Evolutionary conservation across 2,797 vertebrate species (phyloP), one percentile per base, ranked within the genome.

Genomic region (Phyllotis vaccarum): DNA sequence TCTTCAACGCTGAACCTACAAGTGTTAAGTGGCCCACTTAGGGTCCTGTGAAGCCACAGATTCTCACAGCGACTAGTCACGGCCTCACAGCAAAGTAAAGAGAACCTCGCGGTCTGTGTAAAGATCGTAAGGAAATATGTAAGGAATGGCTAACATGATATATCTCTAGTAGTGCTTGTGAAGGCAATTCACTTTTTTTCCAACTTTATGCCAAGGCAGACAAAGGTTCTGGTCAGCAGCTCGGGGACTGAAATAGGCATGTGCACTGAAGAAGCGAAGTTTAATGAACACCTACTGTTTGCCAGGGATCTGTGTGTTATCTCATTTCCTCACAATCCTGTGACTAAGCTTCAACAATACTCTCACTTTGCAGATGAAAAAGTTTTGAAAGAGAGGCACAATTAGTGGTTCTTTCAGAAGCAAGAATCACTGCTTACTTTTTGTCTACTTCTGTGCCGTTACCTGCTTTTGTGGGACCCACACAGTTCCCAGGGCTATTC

Each of bases 271-370:
- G 49, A 95, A 60, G 81, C 68, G 75, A 72, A 5, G 68, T 90
- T 94, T 70, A 68, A 27, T 43, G 88, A 70, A 24, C 49, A 49
- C 81, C 85, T 93, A 89, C 0, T 19, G 29, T 75, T 89, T 78
- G 68, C 83, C 62, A 89, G 81, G 68, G 54, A 64, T 58, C 68
- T 90, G 81, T 24, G 46, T 34, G 52, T 92, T 86, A 89, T 66
- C 90, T 92, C 79, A 54, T 72, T 90, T 79, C 80, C 78, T 86
- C 90, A 93, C 85, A 89, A 43, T 40, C 90, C 37, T 72, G 2
- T 56, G 91, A 74, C 52, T 75, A 86, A 58, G 22, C 68, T 92
- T 93, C 27, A 56, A 72, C 86, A 62, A 74, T 74, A 81, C 19
- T 74, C 49, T 79, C 22, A 13, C 46, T 83, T 79, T 83, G 49